Evolutionary conservation across 2,888 invertebrate genomes (phyloP).

Genomic region (Amiota mariae): DNA sequence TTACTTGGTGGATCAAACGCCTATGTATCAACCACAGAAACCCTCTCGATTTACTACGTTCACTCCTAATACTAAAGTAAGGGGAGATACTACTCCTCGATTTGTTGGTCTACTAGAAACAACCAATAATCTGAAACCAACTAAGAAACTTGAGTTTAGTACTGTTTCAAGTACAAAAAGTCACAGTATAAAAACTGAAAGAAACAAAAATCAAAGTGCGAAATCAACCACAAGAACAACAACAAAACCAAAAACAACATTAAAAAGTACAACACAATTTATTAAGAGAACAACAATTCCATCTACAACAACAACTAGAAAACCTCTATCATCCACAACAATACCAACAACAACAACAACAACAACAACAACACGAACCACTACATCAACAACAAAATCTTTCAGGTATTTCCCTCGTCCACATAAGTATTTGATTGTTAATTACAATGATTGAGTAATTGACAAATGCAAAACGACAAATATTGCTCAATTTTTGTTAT

Average conservation of each 20-base stretch:
- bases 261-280: constrained; percentile 44
- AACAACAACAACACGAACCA: constrained; percentile 50
- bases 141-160: constrained; percentile 54
- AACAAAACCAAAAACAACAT: constrained; percentile 42
- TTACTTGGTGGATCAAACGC: constrained; percentile 47
- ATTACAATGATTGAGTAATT: constrained; percentile 5
- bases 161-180: constrained; percentile 70
- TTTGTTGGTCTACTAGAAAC: constrained; percentile 73
- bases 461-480: background rate
- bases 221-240: background rate
- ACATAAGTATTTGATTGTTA: background rate
- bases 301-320: constrained; percentile 36
- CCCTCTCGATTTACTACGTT: constrained; percentile 41
- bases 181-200: constrained; percentile 72
- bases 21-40: constrained; percentile 27
- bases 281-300: constrained; percentile 31
- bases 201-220: constrained; percentile 41
- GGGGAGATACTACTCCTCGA: constrained; percentile 66
- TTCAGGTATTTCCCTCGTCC: constrained; percentile 47
- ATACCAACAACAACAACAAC: constrained; percentile 44
- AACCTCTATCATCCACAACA: constrained; percentile 43
- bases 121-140: constrained; percentile 38
- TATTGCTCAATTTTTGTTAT: background rate
- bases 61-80: constrained; percentile 44
- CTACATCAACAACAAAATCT: constrained; percentile 49